Conservation (phyloP, 1,140 invertebrate species). For the Thaumatotibia leucotreta region DNA sequence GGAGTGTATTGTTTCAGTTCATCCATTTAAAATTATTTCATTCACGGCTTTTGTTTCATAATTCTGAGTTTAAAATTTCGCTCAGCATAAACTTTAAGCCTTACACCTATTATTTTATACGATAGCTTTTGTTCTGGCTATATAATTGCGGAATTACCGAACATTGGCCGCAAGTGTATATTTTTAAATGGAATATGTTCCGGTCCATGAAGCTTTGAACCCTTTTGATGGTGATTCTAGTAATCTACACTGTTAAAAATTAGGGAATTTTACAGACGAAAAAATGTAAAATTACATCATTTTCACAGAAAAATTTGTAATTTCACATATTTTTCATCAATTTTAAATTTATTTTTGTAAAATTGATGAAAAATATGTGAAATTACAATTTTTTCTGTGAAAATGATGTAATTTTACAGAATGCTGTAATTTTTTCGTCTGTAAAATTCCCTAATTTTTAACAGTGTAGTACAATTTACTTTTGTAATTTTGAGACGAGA, state of each 20-base stretch:
- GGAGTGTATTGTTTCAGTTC: slow-evolving; percentile 40
- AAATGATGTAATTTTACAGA: no score
- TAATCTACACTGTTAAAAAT: no score
- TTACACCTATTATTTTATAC: neutral
- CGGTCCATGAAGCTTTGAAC: neutral
- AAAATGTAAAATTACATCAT: no score
- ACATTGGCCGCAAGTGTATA: neutral
- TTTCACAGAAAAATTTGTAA: no score
- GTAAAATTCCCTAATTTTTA: no score
- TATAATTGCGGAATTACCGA: neutral
- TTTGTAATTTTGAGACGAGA: slow-evolving; percentile 16
- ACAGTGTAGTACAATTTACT: slow-evolving; percentile 20
- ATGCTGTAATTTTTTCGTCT: no score
- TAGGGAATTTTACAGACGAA: no score
- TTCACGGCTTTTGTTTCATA: slow-evolving; percentile 1
- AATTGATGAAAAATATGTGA: no score
- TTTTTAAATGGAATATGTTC: neutral
- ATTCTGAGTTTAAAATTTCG: slow-evolving; percentile 26
- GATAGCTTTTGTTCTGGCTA: neutral
- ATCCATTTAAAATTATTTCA: slow-evolving; percentile 17
- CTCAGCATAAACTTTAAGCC: slow-evolving; percentile 14
- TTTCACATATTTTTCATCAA: no score
- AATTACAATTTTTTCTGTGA: no score
- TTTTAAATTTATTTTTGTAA: no score
- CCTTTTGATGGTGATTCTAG: neutral